Evolutionary conservation across 2,888 invertebrate species (phyloP), one percentile per base, ranked within the genome.

Genomic region (Laspeyria flexula): DNA sequence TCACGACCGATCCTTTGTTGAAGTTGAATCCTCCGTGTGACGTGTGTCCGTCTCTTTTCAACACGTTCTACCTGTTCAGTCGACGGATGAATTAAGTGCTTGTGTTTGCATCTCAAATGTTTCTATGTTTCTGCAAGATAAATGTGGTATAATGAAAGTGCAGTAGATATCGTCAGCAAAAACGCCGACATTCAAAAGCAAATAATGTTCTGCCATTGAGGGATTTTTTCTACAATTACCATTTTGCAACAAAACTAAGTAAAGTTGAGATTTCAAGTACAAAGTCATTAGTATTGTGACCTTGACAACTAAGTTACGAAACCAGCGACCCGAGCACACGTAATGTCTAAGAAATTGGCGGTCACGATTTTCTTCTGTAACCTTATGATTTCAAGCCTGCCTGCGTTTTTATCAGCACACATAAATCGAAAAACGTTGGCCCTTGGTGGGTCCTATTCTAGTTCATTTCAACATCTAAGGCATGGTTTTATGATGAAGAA

Each of bases 21-120:
- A 78, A 81, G 88, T 89, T 85, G 86, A 83, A 84, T 87, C 88
- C 86, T 88, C 82, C 69, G 73, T 81, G 76, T 88, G 86, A 85
- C 82, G 78, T 86, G 83, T 77, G 82, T 77, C 83, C 79, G 87
- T 91, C 88, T 86, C 88, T 88, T 87, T 90, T 86, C 73, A 80
- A 83, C 87, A 72, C 82, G 78, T 72, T 79, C 65, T 80, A 79
- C 78, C 82, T 79, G 83, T 75, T 67, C 69, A 66, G 75, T 67
- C 69, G 67, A 75, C 75, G 71, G 75, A 80, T 80, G 73, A 76
- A 80, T 72, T 59, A 62, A 71, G 77, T 83, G 81, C 74, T 79
- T 78, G 77, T 84, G 76, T 77, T 77, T 53, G 40, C 38, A 60
- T 57, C 31, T 54, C 46, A 34, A 45, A 39, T 51, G 55, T 54